Percentiles rank a stretch among this genome's conserved stretches.
Conservation (phyloP, 2,113 vertebrate genomes). For the Chaetops frenatus region DNA sequence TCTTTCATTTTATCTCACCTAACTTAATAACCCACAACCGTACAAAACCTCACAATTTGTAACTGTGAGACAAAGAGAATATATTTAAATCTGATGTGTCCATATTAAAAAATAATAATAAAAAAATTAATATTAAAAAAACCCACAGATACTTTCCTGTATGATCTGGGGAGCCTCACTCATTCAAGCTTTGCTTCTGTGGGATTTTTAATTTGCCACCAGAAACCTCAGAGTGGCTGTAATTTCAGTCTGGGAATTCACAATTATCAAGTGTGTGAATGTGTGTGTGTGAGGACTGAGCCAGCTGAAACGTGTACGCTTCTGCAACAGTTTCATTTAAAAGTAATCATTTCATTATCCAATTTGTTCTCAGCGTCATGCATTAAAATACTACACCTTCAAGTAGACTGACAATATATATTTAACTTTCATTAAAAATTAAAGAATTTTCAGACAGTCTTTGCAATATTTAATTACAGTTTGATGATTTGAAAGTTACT, state of each 20-base stretch:
- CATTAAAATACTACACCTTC: conserved; percentile 60
- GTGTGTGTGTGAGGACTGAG: background rate
- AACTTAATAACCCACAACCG: background rate
- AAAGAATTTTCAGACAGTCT: conserved; percentile 61
- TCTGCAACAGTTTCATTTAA: conserved; percentile 60
- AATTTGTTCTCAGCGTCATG: conserved; percentile 50
- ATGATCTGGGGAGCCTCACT: background rate
- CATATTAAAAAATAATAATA: background rate
- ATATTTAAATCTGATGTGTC: background rate
- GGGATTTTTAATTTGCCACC: conserved; percentile 48
- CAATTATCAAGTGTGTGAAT: conserved; percentile 10
- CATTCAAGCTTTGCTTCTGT: conserved; percentile 21
- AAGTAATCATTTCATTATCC: conserved; percentile 60
- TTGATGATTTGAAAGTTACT: conserved; percentile 60
- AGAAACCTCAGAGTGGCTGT: conserved; percentile 51
- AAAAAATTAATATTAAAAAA: background rate
- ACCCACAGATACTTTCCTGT: background rate
- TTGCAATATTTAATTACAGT: conserved; percentile 67
- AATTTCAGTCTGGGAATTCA: conserved; percentile 51
- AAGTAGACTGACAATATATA: conserved; percentile 51
- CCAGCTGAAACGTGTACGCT: conserved; percentile 35
- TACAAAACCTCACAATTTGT: background rate
- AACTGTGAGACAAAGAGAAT: background rate
- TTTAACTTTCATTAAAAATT: conserved; percentile 67
- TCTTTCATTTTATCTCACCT: background rate